Conservation (phyloP, 2,113 vertebrate genomes). For the Thalassarche chlororhynchos region DNA sequence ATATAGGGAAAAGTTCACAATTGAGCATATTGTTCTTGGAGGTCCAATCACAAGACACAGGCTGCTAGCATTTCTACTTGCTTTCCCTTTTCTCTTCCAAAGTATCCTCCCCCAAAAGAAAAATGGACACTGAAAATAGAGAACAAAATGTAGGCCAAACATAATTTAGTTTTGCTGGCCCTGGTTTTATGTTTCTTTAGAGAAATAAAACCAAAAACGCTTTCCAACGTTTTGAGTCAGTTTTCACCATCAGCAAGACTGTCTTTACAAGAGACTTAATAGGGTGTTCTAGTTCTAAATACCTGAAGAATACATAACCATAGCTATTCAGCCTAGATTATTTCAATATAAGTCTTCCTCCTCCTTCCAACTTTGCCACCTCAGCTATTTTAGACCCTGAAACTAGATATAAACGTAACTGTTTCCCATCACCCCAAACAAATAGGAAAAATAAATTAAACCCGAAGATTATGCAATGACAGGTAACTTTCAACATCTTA, state of each 20-base stretch:
- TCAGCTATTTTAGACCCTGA: neutral
- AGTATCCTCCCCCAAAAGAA: neutral
- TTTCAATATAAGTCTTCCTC: neutral
- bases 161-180: neutral
- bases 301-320: neutral
- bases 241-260: neutral
- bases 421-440: neutral
- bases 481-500: neutral
- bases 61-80: neutral
- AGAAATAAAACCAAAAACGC: neutral
- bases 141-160: neutral
- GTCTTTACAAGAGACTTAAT: neutral
- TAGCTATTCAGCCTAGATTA: neutral
- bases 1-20: neutral
- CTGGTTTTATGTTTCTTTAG: neutral
- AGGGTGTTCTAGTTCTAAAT: neutral
- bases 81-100: neutral
- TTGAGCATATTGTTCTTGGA: neutral
- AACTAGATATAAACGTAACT: neutral
- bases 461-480: neutral
- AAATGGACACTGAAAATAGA: neutral
- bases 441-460: neutral
- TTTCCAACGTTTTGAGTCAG: neutral
- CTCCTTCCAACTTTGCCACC: neutral
- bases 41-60: fast-evolving